Evolutionary conservation across 2,888 invertebrate species (phyloP).

Genomic region (Ectemnius lituratus): DNA sequence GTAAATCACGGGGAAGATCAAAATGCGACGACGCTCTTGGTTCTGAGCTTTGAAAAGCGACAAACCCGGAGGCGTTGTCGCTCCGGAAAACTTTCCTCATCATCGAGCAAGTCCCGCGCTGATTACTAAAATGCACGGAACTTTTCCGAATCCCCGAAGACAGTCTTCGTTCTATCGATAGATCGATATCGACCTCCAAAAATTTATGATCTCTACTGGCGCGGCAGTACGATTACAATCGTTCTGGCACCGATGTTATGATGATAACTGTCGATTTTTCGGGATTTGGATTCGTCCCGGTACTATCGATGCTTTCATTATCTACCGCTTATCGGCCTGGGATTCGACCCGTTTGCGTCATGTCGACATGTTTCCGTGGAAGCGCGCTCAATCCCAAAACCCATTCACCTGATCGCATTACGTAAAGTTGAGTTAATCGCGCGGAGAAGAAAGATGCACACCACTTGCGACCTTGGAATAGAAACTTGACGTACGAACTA

Average conservation of each 20-base stretch:
- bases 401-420: no score
- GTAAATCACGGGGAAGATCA: conserved; percentile 42
- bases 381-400: no score
- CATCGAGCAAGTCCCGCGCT: background rate
- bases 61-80: background rate
- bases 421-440: no score
- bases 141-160: conserved; percentile 18
- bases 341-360: no score
- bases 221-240: background rate
- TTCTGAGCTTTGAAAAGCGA: background rate
- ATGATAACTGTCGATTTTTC: background rate
- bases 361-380: no score
- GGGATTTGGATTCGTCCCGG: background rate
- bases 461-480: no score
- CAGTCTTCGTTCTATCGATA: conserved; percentile 17
- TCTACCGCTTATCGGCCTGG: no score
- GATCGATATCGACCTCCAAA: background rate
- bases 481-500: no score
- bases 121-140: background rate
- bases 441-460: no score
- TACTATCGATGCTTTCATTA: no score
- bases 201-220: background rate
- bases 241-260: background rate
- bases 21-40: conserved; percentile 35
- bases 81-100: background rate